Base-by-base conservation (phyloP, 92 coral and sea anemone genomes). In the Phenganax subtilis region DNA sequence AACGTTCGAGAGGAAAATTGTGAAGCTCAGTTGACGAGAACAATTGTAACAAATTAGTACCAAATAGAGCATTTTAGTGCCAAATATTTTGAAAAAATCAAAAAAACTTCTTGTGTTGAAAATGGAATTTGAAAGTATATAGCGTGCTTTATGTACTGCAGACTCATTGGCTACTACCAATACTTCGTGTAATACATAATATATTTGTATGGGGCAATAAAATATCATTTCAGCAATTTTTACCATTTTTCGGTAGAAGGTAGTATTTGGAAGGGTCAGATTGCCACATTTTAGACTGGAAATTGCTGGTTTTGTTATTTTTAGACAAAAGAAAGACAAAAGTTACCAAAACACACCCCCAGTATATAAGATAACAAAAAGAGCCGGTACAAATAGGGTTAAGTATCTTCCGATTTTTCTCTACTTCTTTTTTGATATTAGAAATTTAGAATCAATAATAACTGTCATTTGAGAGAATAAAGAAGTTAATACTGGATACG, bases 311-410 rank as follows among this genome's bases (percentile, higher is more conserved):
- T 61, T 61, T 61, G 67, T 61, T 61, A 61, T 61, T 61, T 61
- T 61, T 61, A 61, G 67, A 28, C 25, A 14, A 61, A 61, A 61
- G 67, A 61, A 17, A 61, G 47, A 37, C 5, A 37, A 5, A 37
- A 37, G 47, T 37, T 37, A 37, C 47, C 47, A 37, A 37, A 37
- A 37, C 47, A 37, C 47, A 37, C 68, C 20, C 20, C 68, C 68
- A 7, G 20, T 15, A 8, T 15, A 15, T 3, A 8, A 8, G 25
- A 62, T 28, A 62, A 15, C 16, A 9, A 62, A 62, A 62, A 62
- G 25, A 17, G 27, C 68, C 68, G 68, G 68, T 62, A 62, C 68
- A 62, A 62, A 62, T 15, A 62, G 68, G 68, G 68, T 62, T 62
- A 3, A 59, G 2, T 37, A 5, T 37, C 3, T 37, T 37, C 47